Conservation (phyloP, 1,140 invertebrate genomes). For the Drosophila paulistorum region DNA sequence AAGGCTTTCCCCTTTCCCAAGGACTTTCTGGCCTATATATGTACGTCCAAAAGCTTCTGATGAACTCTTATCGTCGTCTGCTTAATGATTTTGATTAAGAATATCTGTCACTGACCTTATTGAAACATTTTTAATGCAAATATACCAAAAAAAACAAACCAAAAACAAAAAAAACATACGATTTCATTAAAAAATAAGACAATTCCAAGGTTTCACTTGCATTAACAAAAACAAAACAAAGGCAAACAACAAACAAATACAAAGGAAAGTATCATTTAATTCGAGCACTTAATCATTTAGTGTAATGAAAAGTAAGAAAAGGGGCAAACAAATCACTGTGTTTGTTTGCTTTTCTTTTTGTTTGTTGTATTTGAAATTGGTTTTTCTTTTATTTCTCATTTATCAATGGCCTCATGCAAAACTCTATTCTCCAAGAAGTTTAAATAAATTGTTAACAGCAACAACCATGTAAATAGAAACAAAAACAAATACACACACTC, state of each 20-base stretch:
- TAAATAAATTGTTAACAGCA: conserved; percentile 45
- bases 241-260: conserved; percentile 24
- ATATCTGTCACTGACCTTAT: not conserved
- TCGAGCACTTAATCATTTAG: conserved; percentile 31
- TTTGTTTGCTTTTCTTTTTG: not conserved
- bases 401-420: conserved; percentile 31
- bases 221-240: conserved; percentile 42
- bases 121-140: conserved; percentile 37
- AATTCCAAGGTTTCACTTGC: conserved; percentile 79
- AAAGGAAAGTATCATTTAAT: conserved; percentile 1
- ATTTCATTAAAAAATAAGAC: conserved; percentile 80
- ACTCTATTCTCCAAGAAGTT: conserved; percentile 5
- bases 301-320: conserved; percentile 35
- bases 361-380: not conserved
- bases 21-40: too few species aligned
- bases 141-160: conserved; percentile 26
- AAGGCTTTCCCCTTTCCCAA: too few species aligned
- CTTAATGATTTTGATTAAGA: too few species aligned
- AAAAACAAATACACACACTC: conserved; percentile 1
- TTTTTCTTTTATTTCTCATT: conserved; percentile 42
- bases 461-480: conserved; percentile 31
- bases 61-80: too few species aligned
- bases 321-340: not conserved
- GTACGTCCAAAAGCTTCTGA: too few species aligned
- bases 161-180: conserved; percentile 47